A percentile compares a stretch with the other conserved stretches of the same genome.
phyloP scores from a whole-genome alignment of 2,113 vertebrate genomes.

The Asarcornis scutulata region DNA sequence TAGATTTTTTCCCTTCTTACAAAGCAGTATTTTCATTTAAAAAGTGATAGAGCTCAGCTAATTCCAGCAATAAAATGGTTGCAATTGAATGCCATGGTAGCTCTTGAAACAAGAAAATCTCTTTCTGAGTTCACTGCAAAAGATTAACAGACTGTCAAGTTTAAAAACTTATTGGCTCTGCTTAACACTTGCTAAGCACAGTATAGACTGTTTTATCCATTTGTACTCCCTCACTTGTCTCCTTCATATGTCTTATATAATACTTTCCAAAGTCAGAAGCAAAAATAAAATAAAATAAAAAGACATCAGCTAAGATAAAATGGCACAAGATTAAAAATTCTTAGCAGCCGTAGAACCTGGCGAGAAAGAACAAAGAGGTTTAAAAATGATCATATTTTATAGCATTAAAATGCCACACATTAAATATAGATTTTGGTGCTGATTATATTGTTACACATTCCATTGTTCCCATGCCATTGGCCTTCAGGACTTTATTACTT shows the following conservation, averaged over 20 bases:
- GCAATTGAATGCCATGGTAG: slow-evolving; percentile 44
- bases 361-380: slow-evolving; percentile 72
- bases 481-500: slow-evolving; percentile 77
- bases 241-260: slow-evolving; percentile 73
- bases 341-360: slow-evolving; percentile 48
- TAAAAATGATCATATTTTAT: slow-evolving; percentile 67
- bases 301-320: slow-evolving; percentile 66
- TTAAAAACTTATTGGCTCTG: slow-evolving; percentile 65
- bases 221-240: slow-evolving; percentile 47
- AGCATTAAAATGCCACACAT: slow-evolving; percentile 67
- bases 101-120: slow-evolving; percentile 66
- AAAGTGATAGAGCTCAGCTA: slow-evolving; percentile 55
- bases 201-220: slow-evolving; percentile 69
- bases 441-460: slow-evolving; percentile 82
- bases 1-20: slow-evolving; percentile 23
- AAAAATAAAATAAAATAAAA: slow-evolving; percentile 62
- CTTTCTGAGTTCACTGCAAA: slow-evolving; percentile 58
- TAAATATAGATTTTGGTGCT: slow-evolving; percentile 76
- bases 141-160: slow-evolving; percentile 63
- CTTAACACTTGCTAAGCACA: slow-evolving; percentile 43
- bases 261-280: slow-evolving; percentile 72
- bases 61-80: slow-evolving; percentile 69
- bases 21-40: slow-evolving; percentile 36
- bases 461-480: slow-evolving; percentile 75
- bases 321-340: slow-evolving; percentile 60